Evolutionary conservation across 2,888 invertebrate genomes (phyloP).

Genomic region (Torymus texanus): DNA sequence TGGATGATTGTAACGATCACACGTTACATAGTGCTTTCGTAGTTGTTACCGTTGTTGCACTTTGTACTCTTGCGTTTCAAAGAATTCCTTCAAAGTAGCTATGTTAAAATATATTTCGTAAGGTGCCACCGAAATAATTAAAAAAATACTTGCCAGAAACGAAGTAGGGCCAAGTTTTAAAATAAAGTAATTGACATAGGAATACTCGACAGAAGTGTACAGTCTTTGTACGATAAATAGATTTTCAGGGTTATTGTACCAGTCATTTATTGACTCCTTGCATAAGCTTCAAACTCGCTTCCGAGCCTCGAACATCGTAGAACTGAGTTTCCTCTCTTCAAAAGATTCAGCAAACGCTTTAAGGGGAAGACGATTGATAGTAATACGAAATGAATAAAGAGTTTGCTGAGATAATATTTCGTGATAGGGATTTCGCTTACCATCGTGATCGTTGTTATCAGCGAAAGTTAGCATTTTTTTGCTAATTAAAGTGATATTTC

Average conservation of each 20-base stretch:
- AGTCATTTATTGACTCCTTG: slow-evolving; percentile 43
- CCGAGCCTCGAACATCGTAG: slow-evolving; percentile 43
- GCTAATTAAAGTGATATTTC: slow-evolving; percentile 9
- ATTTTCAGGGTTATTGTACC: slow-evolving; percentile 46
- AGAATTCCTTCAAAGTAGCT: slow-evolving; percentile 23
- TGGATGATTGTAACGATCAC: slow-evolving; percentile 21
- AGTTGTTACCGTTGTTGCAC: slow-evolving; percentile 38
- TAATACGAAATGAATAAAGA: slow-evolving; percentile 41
- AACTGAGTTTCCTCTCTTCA: slow-evolving; percentile 43
- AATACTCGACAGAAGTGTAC: slow-evolving; percentile 42
- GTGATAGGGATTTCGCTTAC: too few species aligned
- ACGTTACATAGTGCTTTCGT: slow-evolving; percentile 13
- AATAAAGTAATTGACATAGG: slow-evolving; percentile 39
- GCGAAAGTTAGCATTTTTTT: not conserved
- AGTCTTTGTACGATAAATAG: slow-evolving; percentile 43
- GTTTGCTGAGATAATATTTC: slow-evolving; percentile 1
- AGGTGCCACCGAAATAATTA: slow-evolving; percentile 45
- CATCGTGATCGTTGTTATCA: too few species aligned
- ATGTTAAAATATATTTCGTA: slow-evolving; percentile 42
- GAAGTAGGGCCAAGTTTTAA: slow-evolving; percentile 18
- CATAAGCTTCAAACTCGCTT: slow-evolving; percentile 46
- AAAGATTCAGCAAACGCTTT: slow-evolving; percentile 51
- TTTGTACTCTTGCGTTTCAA: slow-evolving; percentile 28
- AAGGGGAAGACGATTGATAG: slow-evolving; percentile 49
- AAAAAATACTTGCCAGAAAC: slow-evolving; percentile 46